Base-by-base conservation (phyloP, 2,888 invertebrate species). In the Caenorhabditis sp. region DNA sequence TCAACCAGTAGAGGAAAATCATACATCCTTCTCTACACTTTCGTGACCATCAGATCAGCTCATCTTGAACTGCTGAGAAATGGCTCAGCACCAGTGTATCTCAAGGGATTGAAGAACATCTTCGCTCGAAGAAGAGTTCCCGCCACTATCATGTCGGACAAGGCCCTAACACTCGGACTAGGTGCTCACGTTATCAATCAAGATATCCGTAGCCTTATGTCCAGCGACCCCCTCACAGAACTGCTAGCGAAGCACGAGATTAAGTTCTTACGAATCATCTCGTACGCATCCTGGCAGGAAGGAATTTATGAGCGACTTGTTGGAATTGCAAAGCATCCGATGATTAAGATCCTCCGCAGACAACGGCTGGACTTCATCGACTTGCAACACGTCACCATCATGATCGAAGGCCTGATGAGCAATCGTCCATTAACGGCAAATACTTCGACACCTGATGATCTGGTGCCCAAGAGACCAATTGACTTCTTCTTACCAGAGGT, bases 1-100 rank as follows among this genome's bases (percentile, higher is more conserved):
- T n/a, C 90, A 91, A 60, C 87, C 81, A 5, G 18, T n/a, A n/a
- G n/a, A n/a, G n/a, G 35, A 9, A 89, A 89, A 51, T 22, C 50
- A 2, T 92, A 90, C 89, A 86, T 93, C n/a, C 84, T 86, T 11
- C 47, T 93, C 8, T 91, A 90, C 72, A 92, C 92, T 0, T 93
- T 92, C 87, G 91, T 92, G 0, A 85, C 92, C 0, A 92, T 92
- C 44, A 80, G 92, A 15, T 88, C 90, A 0, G 84, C 92, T 4
- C 92, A 92, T 81, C 81, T 93, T n/a, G 92, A 93, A 83, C 22
- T 92, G 3, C 86, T 91, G 0, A 76, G 71, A 0, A 85, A 89
- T 6, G 74, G 92, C 15, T 87, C 88, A 2, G 89, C 92, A 0
- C 71, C 85, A 70, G 92, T n/a, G 1, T 67, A 40, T 20, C 13